These are phyloP conservation scores for Novumbra hubbsi DNA, from an alignment of 2,797 vertebrate genomes.

Conservation along the genomic window DNA sequence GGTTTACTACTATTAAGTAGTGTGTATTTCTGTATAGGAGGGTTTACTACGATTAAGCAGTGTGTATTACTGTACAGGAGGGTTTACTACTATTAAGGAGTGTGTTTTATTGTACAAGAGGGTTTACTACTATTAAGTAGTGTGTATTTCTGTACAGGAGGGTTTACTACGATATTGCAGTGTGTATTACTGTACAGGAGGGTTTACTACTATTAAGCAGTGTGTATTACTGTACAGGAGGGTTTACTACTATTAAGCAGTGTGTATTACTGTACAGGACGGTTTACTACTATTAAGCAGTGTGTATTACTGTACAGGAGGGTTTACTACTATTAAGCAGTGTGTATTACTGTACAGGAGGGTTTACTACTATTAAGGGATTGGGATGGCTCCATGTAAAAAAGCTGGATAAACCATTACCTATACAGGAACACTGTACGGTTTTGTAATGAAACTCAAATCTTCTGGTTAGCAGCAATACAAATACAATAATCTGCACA, in stretches of 20 bases:
- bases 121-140: background rate
- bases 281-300: background rate
- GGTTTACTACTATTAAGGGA: background rate
- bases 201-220: background rate
- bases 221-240: background rate
- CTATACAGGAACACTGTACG: background rate
- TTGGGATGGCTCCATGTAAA: background rate
- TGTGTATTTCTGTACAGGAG: background rate
- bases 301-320: background rate
- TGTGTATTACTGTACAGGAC: background rate
- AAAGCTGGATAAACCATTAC: background rate
- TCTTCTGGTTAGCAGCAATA: background rate
- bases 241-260: background rate
- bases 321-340: background rate
- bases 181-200: background rate
- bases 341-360: background rate
- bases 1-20: background rate
- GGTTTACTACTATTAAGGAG: background rate
- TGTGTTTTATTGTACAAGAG: background rate
- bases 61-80: background rate
- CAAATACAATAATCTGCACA: background rate
- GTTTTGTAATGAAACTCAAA: background rate
- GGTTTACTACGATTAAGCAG: background rate
- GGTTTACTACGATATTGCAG: background rate
- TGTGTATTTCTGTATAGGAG: background rate